Evolutionary conservation across 2,888 invertebrate genomes (phyloP), one percentile per base, ranked within the genome.

Genomic region (Therioaphis trifolii): DNA sequence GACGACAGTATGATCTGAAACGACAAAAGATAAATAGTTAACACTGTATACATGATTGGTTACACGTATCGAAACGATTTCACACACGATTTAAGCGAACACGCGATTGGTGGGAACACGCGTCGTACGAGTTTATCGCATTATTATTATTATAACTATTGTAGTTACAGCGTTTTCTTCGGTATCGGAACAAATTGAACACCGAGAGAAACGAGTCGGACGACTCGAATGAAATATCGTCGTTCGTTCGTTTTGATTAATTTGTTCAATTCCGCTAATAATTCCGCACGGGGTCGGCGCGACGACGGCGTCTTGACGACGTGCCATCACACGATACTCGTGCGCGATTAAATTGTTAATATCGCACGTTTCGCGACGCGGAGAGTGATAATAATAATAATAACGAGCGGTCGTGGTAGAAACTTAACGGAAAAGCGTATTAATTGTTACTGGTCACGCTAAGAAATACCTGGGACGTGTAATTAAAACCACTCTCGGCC

Each of bases 361-460:
- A 18, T 12, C 24, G 18, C 35, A 21, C 15, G 9, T 68, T 66
- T 52, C 68, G 11, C 12, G 18, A n/a, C n/a, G 21, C 18, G 35
- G 2, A 35, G 21, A 66, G n/a, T 46, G 18, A 76, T n/a, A n/a
- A n/a, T n/a, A n/a, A n/a, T n/a, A n/a, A n/a, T n/a, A n/a, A n/a
- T n/a, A 61, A 61, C 43, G 75, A 58, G 43, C 24, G 21, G 58
- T 40, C 15, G 40, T 27, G 18, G n/a, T n/a, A n/a, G n/a, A n/a
- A n/a, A n/a, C n/a, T n/a, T n/a, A n/a, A n/a, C n/a, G n/a, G n/a
- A n/a, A n/a, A n/a, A n/a, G n/a, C n/a, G n/a, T n/a, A n/a, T n/a
- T 76, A 46, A 76, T 76, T 61, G 43, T 76, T 61, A n/a, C 43
- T 61, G 43, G 61, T 76, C 75, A 76, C 76, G 76, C 43, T 27